Evolutionary conservation across 2,888 invertebrate species (phyloP).

Genomic region (Flabesymbios commensalis): DNA sequence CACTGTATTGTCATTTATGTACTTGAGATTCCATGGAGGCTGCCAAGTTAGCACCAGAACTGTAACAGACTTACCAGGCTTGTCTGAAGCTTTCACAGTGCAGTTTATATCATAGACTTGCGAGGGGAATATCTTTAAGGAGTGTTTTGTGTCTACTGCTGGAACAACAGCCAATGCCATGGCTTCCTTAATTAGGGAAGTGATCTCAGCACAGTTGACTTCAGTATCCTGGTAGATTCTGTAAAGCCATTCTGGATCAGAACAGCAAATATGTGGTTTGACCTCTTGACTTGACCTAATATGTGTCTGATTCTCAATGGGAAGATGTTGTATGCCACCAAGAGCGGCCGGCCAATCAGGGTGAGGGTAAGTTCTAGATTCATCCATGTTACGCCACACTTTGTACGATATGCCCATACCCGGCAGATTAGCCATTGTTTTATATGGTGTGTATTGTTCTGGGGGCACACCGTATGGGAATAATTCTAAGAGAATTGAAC

Average conservation of each 20-base stretch:
- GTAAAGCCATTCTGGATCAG: slow-evolving; percentile 63
- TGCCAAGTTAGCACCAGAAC: slow-evolving; percentile 38
- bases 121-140: slow-evolving; percentile 21
- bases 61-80: too few species aligned
- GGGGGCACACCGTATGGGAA: slow-evolving; percentile 64
- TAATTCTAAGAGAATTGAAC: slow-evolving; percentile 62
- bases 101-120: slow-evolving; percentile 14
- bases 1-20: slow-evolving; percentile 26
- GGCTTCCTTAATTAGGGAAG: slow-evolving; percentile 34
- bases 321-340: slow-evolving; percentile 62
- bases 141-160: too few species aligned
- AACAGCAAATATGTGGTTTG: slow-evolving; percentile 63
- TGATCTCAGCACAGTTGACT: slow-evolving; percentile 51
- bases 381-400: slow-evolving; percentile 60
- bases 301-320: slow-evolving; percentile 43
- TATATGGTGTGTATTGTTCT: slow-evolving; percentile 62
- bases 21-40: slow-evolving; percentile 45
- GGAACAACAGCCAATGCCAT: too few species aligned
- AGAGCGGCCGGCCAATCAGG: slow-evolving; percentile 55
- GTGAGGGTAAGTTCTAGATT: slow-evolving; percentile 52
- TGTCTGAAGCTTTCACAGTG: background rate
- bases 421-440: slow-evolving; percentile 56
- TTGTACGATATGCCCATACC: slow-evolving; percentile 58
- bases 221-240: slow-evolving; percentile 65
- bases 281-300: slow-evolving; percentile 54